phyloP scores from a whole-genome alignment of 2,797 vertebrate species.

The Anguilla marmorata region DNA sequence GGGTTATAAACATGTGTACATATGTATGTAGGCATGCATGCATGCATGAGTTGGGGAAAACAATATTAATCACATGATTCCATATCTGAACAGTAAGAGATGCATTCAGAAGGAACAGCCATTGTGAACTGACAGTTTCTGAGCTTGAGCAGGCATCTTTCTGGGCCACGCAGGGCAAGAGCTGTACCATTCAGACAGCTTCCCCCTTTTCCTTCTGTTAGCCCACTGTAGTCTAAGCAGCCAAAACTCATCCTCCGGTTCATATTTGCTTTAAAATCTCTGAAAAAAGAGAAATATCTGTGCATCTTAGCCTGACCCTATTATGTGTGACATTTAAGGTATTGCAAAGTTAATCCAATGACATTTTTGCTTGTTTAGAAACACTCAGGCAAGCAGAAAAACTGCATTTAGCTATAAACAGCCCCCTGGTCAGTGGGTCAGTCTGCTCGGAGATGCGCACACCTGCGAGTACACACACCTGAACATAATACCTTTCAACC shows the following conservation, averaged over 20 bases:
- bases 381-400: neutral
- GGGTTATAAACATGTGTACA: slow-evolving; percentile 28
- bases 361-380: slow-evolving; percentile 16
- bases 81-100: neutral
- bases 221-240: neutral
- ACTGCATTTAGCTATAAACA: neutral
- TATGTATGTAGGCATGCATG: slow-evolving; percentile 34
- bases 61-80: neutral
- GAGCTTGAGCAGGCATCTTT: neutral
- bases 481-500: neutral
- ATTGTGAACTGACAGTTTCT: neutral
- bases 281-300: neutral
- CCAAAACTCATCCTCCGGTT: neutral
- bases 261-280: neutral
- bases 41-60: neutral
- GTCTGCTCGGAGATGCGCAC: neutral
- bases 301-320: neutral
- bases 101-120: neutral
- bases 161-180: neutral
- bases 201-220: neutral
- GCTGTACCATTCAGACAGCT: neutral
- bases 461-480: neutral
- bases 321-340: neutral
- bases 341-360: neutral
- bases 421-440: neutral